Conservation (phyloP, 2,797 vertebrate genomes). For the Poliocrania exsul region DNA sequence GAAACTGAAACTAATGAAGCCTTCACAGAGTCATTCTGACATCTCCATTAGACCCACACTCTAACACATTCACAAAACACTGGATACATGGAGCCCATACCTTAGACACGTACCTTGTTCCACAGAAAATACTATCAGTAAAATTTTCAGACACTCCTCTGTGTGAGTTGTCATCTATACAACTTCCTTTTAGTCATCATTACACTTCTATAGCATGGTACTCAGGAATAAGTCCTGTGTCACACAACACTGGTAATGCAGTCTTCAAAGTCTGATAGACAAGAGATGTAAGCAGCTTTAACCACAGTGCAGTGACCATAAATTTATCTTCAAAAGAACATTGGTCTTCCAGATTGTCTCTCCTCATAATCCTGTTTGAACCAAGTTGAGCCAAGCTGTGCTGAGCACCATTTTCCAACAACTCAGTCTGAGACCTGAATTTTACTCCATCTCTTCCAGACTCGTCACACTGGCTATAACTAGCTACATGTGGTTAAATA, state of each 20-base stretch:
- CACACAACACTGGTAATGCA: not conserved
- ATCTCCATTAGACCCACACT: not conserved
- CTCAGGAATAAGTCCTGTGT: not conserved
- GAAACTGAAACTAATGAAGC: not conserved
- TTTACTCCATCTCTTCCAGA: not conserved
- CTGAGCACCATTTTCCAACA: not conserved
- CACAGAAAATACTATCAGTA: not conserved
- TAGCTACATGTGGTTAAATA: not conserved
- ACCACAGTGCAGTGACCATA: fast-evolving
- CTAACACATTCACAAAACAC: not conserved
- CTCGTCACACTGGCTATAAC: not conserved
- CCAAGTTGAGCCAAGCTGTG: not conserved
- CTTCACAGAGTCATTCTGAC: not conserved
- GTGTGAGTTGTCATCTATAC: not conserved
- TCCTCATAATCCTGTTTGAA: not conserved
- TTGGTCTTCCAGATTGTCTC: not conserved
- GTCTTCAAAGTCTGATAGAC: not conserved
- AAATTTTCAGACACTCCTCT: not conserved
- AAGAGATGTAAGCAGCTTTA: not conserved
- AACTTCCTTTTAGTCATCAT: not conserved
- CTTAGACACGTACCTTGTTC: not conserved
- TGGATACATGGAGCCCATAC: not conserved
- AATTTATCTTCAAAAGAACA: not conserved
- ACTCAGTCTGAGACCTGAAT: not conserved
- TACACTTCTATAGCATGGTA: not conserved